A percentile compares a stretch with the other conserved stretches of the same genome.
Conservation (phyloP, 2,113 vertebrate species). For the Colistium nudipinnis region DNA sequence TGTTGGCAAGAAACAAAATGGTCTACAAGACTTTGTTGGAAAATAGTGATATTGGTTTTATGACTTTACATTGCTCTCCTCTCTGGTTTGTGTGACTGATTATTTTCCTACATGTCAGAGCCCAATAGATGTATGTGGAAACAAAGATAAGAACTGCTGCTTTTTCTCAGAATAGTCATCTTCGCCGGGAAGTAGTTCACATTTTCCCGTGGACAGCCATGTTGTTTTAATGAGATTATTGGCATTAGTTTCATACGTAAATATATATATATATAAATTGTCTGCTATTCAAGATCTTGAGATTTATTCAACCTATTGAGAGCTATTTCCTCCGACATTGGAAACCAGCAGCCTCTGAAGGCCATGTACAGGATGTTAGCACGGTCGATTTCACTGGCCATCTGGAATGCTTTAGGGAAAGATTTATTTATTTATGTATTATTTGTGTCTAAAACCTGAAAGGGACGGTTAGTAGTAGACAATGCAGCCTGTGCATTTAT, state of each 20-base stretch:
- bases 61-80: conserved; percentile 23
- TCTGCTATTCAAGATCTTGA: too few species aligned
- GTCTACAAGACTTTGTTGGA: conserved; percentile 14
- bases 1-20: conserved; percentile 30
- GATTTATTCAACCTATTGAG: too few species aligned
- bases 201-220: conserved; percentile 10
- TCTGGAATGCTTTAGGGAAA: background rate
- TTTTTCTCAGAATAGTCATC: conserved; percentile 19
- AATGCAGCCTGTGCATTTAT: background rate
- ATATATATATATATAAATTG: too few species aligned
- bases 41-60: conserved; percentile 48
- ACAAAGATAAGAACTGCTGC: conserved; percentile 20
- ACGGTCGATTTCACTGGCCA: conserved; percentile 3
- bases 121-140: conserved; percentile 3
- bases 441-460: too few species aligned
- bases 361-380: background rate
- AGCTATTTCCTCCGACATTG: background rate
- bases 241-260: background rate
- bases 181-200: background rate
- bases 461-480: too few species aligned
- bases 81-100: conserved; percentile 38
- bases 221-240: conserved; percentile 7
- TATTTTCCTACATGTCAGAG: conserved; percentile 39
- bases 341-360: background rate
- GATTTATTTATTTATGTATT: background rate